Evolutionary conservation across 2,888 invertebrate genomes (phyloP).

Genomic region (Apamea anceps): DNA sequence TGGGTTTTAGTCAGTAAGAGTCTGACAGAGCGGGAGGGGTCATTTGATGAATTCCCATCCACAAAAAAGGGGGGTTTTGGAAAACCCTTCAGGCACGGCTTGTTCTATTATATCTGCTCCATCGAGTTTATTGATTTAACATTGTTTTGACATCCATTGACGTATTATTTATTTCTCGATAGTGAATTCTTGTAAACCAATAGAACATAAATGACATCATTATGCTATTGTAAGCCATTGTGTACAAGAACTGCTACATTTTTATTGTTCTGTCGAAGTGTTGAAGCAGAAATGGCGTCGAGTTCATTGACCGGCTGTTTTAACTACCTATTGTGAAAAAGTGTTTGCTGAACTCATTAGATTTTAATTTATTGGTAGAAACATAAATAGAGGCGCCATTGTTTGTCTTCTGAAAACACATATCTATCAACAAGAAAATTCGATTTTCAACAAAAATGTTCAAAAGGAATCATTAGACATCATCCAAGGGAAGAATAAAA

Average conservation of each 20-base stretch:
- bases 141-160: conserved; percentile 1
- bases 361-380: background rate
- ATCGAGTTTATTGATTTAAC: background rate
- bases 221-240: conserved; percentile 4
- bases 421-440: background rate
- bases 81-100: too few relatives aligned
- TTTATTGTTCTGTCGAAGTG: background rate
- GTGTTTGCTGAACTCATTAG: background rate
- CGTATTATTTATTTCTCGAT: background rate
- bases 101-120: background rate
- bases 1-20: too few relatives aligned
- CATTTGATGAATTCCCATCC: too few relatives aligned
- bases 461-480: conserved; percentile 1
- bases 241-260: background rate
- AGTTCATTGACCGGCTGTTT: conserved; percentile 38
- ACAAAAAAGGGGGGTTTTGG: too few relatives aligned
- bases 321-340: conserved; percentile 1
- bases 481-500: background rate
- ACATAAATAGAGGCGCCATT: background rate
- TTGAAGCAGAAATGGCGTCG: conserved; percentile 4
- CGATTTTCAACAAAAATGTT: background rate
- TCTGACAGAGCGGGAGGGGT: too few relatives aligned
- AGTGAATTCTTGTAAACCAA: background rate
- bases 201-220: conserved; percentile 20
- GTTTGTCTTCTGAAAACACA: background rate